Evolutionary conservation across 2,888 invertebrate genomes (phyloP).

Genomic region (Marronus borbonicus): DNA sequence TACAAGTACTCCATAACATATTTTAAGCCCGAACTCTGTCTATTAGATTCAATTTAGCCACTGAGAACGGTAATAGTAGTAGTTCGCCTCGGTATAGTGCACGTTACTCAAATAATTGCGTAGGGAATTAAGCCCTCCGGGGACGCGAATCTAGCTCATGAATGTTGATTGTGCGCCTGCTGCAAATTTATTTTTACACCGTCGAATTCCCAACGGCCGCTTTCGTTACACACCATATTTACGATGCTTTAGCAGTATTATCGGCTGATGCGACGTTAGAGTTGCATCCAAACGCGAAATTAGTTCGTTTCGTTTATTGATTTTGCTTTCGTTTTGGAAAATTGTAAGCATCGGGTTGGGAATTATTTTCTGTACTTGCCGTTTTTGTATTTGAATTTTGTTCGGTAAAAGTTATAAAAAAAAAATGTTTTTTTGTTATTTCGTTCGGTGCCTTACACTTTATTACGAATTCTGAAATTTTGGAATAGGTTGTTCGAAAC

Average conservation of each 20-base stretch:
- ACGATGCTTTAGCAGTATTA: constrained; percentile 28
- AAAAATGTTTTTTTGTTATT: no score
- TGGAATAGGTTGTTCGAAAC: no score
- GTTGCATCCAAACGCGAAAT: constrained; percentile 17
- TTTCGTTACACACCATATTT: constrained; percentile 52
- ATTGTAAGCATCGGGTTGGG: no score
- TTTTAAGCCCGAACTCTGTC: constrained; percentile 1
- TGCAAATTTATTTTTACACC: constrained; percentile 49
- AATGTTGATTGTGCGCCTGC: constrained; percentile 47
- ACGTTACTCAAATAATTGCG: constrained; percentile 44
- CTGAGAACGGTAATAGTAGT: constrained; percentile 35
- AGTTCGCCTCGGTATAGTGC: constrained; percentile 14
- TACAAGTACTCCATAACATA: neutral
- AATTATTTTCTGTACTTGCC: no score
- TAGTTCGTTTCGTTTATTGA: constrained; percentile 7
- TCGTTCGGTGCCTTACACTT: no score
- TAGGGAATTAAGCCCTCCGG: constrained; percentile 43
- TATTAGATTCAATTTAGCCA: constrained; percentile 38
- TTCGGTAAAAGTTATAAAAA: no score
- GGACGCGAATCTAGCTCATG: constrained; percentile 48
- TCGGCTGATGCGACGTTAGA: neutral
- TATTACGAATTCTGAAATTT: no score
- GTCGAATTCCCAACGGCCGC: constrained; percentile 47
- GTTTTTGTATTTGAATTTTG: no score
- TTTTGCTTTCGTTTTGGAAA: no score